Conservation (phyloP, 2,797 vertebrate species). For the Gallinago stenura region DNA sequence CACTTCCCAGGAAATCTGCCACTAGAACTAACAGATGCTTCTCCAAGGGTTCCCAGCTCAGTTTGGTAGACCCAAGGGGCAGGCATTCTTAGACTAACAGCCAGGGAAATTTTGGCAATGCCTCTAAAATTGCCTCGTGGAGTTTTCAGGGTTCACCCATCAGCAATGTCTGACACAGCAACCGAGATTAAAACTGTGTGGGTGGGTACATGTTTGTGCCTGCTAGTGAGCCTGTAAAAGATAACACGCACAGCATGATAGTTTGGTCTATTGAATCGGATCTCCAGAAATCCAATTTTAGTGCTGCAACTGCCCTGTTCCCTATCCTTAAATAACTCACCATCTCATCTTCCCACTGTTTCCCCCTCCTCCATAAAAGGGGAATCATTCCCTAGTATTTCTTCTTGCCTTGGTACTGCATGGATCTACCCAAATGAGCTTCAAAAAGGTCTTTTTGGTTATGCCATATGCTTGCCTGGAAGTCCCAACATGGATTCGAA, state of each 20-base stretch:
- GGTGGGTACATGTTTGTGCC: constrained; percentile 31
- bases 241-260: background rate
- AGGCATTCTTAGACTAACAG: background rate
- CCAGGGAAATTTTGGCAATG: constrained; percentile 12
- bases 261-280: background rate
- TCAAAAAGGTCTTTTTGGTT: background rate
- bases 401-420: background rate
- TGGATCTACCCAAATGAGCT: background rate
- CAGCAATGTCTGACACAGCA: constrained; percentile 44
- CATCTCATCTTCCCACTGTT: background rate
- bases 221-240: constrained; percentile 24
- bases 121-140: background rate
- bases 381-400: background rate
- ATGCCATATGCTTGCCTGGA: background rate
- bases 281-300: constrained; percentile 10
- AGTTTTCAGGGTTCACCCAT: constrained; percentile 27
- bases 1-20: background rate
- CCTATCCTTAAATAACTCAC: background rate
- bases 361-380: background rate
- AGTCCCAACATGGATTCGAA: background rate
- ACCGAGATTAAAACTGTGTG: constrained; percentile 1
- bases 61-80: constrained; percentile 10
- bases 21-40: background rate
- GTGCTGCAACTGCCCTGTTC: background rate
- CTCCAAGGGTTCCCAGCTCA: constrained; percentile 18